These are phyloP conservation scores for Entosphenus tridentatus DNA, from an alignment of 2,113 vertebrate species.

Conservation along the genomic window DNA sequence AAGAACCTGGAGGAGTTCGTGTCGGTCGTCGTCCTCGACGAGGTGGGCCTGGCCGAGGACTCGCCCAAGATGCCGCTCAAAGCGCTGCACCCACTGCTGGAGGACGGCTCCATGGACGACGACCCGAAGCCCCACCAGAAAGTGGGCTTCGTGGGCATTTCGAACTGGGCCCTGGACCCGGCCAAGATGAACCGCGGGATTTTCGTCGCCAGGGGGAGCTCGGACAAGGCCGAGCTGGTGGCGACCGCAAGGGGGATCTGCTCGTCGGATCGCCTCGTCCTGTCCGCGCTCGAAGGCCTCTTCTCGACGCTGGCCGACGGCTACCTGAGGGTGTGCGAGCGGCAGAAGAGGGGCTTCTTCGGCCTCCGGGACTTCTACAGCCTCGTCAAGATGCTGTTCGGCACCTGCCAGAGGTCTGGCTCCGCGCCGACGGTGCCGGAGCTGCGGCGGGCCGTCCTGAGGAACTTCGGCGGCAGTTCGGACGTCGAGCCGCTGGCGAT, in stretches of 20 bases:
- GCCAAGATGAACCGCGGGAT: constrained; percentile 97
- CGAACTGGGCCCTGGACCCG: constrained; percentile 90
- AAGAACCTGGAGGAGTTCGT: constrained; percentile 65
- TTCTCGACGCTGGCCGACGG: constrained; percentile 47
- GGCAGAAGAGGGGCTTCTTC: constrained; percentile 38
- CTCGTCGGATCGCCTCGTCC: constrained; percentile 33
- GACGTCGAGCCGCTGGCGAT: constrained; percentile 32
- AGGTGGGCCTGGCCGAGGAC: constrained; percentile 84
- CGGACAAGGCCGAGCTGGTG: constrained; percentile 40
- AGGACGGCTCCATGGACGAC: constrained; percentile 84
- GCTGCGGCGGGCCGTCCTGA: constrained; percentile 35
- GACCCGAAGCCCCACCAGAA: constrained; percentile 58
- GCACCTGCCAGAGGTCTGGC: constrained; percentile 24
- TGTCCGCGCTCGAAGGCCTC: constrained; percentile 32
- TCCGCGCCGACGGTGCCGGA: constrained; percentile 24
- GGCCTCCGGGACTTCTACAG: constrained; percentile 89
- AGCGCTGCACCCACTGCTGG: constrained; percentile 67
- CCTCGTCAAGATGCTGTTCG: constrained; percentile 81
- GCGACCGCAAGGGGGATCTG: constrained; percentile 67
- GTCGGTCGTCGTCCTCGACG: constrained; percentile 80
- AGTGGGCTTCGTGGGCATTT: constrained; percentile 82
- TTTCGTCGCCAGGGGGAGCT: constrained; percentile 69
- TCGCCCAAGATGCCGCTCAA: constrained; percentile 89
- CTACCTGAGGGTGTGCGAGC: constrained; percentile 34
- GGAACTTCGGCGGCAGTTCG: constrained; percentile 74